Evolutionary conservation across 2,113 vertebrate genomes (phyloP), one percentile per base, ranked within the genome.

Genomic region (Osmerus mordax): DNA sequence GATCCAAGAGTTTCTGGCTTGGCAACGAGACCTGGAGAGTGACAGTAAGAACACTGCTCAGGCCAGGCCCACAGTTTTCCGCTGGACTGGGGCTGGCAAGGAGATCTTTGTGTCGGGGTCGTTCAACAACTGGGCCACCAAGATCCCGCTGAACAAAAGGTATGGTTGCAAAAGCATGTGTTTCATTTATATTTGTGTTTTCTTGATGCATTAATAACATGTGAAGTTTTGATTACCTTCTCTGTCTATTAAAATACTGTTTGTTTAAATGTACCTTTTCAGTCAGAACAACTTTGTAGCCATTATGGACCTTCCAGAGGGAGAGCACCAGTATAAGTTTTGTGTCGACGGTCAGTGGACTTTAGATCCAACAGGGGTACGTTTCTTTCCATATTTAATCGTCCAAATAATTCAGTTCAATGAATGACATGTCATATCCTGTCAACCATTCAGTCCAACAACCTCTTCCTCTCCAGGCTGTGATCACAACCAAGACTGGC

Each of bases 291-390:
- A 97, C 89, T 99, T 99, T 72, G 95, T 96, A 73, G 97, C 94
- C 3, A 95, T 99, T 59, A 85, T 99, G 85, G 95, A 99, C 73
- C 91, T 99, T 78, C 97, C 97, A 0, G 97, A 99, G 89, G 97
- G 97, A 58, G 96, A 99, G 79, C 97, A 99, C 89, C 97, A 99
- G 72, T 99, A 99, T 87, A 99, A 99, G 87, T 98, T 96, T 77
- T 94, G 94, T 2, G 95, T 99, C 61, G 97, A 99, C 15, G 97
- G 97, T 12, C 94, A 97, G 88, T 99, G 97, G 97, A 97, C 94
- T 0, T 90, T 98, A 0, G 97, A 99, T 82, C 94, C 96, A 4
- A 90, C 92, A 3, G 96, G 96, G 94, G 97, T 99, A 87, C 85
- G 16, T 65, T 28, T 28, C 25, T 28, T 28, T 28, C 25, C 25